These are phyloP conservation scores for Nasonia longicornis DNA, from an alignment of 1,140 invertebrate species.

Conservation along the genomic window DNA sequence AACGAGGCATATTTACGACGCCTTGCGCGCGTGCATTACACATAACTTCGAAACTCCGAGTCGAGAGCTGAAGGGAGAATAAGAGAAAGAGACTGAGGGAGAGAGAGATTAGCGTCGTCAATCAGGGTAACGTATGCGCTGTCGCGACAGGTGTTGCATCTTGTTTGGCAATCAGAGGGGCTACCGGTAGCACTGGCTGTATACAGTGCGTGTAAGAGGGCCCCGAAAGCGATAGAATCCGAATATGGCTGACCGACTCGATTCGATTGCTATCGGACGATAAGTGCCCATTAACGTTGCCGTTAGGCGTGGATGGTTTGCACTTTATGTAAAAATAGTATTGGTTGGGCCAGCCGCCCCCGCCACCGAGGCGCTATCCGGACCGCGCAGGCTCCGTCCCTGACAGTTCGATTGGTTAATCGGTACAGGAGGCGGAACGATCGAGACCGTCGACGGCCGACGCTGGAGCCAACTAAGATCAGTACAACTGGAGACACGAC, in stretches of 20 bases:
- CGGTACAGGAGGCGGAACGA: no score
- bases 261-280: slow-evolving; percentile 1
- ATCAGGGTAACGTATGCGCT: neutral
- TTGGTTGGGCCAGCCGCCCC: no score
- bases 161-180: slow-evolving; percentile 28
- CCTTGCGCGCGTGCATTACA: slow-evolving; percentile 14
- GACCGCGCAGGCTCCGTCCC: no score
- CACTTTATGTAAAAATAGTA: neutral
- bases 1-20: slow-evolving; percentile 29
- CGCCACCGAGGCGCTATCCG: no score
- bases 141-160: slow-evolving; percentile 30
- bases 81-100: neutral
- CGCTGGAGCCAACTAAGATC: no score
- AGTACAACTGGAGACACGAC: no score
- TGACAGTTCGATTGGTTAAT: no score
- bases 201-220: neutral
- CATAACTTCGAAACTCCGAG: slow-evolving; percentile 5
- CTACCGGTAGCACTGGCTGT: neutral
- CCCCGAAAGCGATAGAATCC: neutral
- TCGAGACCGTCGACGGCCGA: no score
- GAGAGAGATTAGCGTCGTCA: slow-evolving; percentile 19
- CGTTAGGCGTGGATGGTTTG: neutral
- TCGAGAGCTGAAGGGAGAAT: neutral
- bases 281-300: neutral
- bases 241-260: neutral